Evolutionary conservation across 1,140 invertebrate genomes (phyloP).

Genomic region (Rhyzopertha dominica): DNA sequence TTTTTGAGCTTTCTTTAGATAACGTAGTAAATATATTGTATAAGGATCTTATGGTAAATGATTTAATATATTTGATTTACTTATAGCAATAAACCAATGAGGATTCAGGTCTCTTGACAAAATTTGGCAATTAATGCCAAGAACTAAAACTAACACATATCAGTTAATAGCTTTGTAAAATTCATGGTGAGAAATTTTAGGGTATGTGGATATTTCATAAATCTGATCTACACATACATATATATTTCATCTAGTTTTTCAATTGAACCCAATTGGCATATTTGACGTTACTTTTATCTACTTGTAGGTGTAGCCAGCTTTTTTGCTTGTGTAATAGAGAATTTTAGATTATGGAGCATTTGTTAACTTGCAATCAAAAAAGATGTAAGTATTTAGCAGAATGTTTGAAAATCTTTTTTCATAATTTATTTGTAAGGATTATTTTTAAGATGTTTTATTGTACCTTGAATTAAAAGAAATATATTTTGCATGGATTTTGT

Average conservation of each 20-base stretch:
- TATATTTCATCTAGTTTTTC: no score
- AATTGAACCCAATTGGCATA: no score
- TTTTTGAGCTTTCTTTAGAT: conserved; percentile 22
- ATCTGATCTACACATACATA: no score
- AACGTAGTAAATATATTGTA: conserved; percentile 15
- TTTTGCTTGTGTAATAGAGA: conserved; percentile 28
- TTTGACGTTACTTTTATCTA: no score
- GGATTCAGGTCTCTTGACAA: conserved; percentile 5
- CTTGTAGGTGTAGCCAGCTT: no score
- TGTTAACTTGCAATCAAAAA: conserved; percentile 41
- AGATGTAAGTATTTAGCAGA: conserved; percentile 34
- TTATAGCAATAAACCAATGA: conserved; percentile 40
- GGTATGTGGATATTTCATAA: no score
- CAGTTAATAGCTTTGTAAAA: conserved; percentile 23
- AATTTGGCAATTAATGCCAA: conserved; percentile 17
- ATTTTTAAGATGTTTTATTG: conserved; percentile 29
- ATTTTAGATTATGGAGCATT: conserved; percentile 33
- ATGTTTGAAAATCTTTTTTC: no score
- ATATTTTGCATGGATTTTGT: not conserved
- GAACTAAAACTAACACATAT: conserved; percentile 21
- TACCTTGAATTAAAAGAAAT: conserved; percentile 21
- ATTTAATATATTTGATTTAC: conserved; percentile 33
- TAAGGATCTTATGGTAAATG: conserved; percentile 20
- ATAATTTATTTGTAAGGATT: no score
- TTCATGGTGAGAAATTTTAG: no score